phyloP scores from a whole-genome alignment of 2,888 invertebrate species.

The Agrenia bidenticulata region DNA sequence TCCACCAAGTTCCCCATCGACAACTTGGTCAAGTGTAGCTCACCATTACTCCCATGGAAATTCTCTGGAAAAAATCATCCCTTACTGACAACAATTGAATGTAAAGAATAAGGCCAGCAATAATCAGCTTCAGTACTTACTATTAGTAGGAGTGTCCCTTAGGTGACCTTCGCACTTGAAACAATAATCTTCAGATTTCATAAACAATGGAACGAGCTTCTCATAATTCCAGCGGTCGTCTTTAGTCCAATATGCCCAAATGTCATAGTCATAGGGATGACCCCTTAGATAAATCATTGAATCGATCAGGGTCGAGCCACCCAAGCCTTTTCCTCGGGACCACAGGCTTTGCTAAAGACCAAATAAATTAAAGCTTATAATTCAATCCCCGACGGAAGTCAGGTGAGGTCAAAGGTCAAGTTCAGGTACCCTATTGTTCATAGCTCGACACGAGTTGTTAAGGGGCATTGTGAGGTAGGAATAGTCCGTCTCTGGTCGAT shows the following conservation, averaged over 20 bases:
- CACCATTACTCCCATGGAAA: constrained; percentile 39
- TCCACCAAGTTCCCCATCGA: constrained; percentile 62
- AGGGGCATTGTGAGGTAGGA: constrained; percentile 68
- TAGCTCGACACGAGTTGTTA: constrained; percentile 64
- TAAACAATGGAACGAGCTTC: constrained; percentile 57
- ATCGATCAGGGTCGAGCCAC: constrained; percentile 74
- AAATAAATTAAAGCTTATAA: too few species aligned
- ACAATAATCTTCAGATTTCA: constrained; percentile 55
- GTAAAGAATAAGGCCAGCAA: neutral
- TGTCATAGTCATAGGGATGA: constrained; percentile 64
- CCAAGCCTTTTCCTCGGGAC: constrained; percentile 72
- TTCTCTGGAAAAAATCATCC: constrained; percentile 28
- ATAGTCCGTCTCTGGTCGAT: constrained; percentile 70
- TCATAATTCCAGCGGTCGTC: constrained; percentile 57
- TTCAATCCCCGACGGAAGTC: too few species aligned
- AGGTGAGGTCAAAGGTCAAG: too few species aligned
- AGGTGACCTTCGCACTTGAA: constrained; percentile 25
- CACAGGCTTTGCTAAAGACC: constrained; percentile 67
- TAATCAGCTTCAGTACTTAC: neutral
- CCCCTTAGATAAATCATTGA: constrained; percentile 73
- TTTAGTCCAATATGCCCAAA: constrained; percentile 63
- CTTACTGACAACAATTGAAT: neutral
- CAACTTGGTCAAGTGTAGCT: constrained; percentile 57
- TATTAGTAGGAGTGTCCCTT: constrained; percentile 19
- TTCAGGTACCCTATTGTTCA: constrained; percentile 59